These are phyloP conservation scores for Drosophila burlai DNA, from an alignment of 1,140 invertebrate species.

Conservation along the genomic window DNA sequence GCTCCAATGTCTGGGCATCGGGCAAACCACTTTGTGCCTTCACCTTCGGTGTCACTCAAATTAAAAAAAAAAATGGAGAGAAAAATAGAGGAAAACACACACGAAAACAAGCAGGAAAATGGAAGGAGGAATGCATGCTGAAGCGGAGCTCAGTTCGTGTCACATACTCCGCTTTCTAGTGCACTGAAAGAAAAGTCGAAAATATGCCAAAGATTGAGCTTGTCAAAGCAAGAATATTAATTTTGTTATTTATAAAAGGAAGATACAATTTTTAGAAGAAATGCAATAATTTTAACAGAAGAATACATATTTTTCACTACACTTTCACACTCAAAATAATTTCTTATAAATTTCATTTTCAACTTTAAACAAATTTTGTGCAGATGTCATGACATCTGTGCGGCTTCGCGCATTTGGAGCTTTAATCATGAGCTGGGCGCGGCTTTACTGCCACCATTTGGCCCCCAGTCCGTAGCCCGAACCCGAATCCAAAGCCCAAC, in stretches of 20 bases:
- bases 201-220: background rate
- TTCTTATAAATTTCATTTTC: background rate
- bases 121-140: conserved; percentile 8
- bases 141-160: conserved; percentile 20
- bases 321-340: background rate
- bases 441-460: conserved; percentile 60
- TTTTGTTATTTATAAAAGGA: background rate
- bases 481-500: background rate
- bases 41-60: conserved; percentile 75
- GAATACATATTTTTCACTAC: no score
- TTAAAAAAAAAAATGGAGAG: conserved; percentile 42
- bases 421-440: conserved; percentile 64
- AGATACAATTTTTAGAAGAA: no score
- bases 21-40: conserved; percentile 72
- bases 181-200: background rate
- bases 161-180: conserved; percentile 14
- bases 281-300: no score
- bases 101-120: conserved; percentile 11
- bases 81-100: no score
- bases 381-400: background rate
- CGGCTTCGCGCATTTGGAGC: conserved; percentile 54
- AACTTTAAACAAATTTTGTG: no score
- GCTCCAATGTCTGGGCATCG: conserved; percentile 29
- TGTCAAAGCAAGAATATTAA: background rate
- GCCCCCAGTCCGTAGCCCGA: background rate